phyloP scores from a whole-genome alignment of 2,888 invertebrate species.

The Sturmia bella region DNA sequence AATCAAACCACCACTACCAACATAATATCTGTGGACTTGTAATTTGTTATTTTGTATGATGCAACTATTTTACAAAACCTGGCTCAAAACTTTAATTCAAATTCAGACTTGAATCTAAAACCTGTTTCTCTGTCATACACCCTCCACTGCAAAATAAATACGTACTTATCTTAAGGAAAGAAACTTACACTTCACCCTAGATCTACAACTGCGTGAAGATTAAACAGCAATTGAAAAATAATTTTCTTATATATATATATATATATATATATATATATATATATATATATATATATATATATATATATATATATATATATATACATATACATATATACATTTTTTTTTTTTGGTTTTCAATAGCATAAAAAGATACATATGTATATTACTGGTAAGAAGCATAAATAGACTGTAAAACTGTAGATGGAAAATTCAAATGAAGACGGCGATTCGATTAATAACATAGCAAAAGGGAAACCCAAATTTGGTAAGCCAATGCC shows the following conservation, averaged over 20 bases:
- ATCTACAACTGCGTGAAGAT: not conserved
- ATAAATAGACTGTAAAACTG: too few relatives aligned
- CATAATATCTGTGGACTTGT: not conserved
- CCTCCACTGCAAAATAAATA: constrained; percentile 18
- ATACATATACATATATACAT: too few relatives aligned
- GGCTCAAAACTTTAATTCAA: constrained; percentile 57
- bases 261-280: not conserved
- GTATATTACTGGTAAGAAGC: too few relatives aligned
- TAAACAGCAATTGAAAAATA: too few relatives aligned
- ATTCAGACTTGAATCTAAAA: constrained; percentile 56
- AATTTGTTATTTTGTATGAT: constrained; percentile 54
- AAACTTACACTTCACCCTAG: constrained; percentile 30
- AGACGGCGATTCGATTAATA: too few relatives aligned
- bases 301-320: too few relatives aligned
- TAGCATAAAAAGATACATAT: too few relatives aligned
- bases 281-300: not conserved
- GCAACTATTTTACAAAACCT: constrained; percentile 53
- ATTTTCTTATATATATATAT: not conserved
- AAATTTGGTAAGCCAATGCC: too few relatives aligned
- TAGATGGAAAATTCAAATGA: too few relatives aligned
- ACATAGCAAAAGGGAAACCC: too few relatives aligned
- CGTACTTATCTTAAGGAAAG: not conserved
- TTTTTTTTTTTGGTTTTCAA: too few relatives aligned
- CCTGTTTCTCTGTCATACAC: constrained; percentile 48
- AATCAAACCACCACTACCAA: constrained; percentile 13